These are phyloP conservation scores for Acanthornis magna DNA, from an alignment of 2,797 vertebrate genomes.

Conservation along the genomic window DNA sequence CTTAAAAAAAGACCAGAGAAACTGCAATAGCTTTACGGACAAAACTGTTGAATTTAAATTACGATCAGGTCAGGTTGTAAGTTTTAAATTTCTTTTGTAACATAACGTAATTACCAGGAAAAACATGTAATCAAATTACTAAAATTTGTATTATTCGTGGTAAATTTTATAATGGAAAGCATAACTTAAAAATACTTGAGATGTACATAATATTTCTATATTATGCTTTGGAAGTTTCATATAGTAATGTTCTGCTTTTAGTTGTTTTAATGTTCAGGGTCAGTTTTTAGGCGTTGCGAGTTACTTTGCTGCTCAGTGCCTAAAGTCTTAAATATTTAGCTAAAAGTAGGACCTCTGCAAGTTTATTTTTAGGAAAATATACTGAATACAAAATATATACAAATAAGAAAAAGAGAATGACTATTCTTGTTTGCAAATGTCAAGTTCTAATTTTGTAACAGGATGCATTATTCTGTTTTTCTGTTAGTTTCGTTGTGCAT, in stretches of 20 bases:
- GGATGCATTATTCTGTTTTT: not conserved
- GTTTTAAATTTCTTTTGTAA: not conserved
- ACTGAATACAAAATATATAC: not conserved
- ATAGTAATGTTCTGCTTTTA: not conserved
- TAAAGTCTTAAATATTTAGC: not conserved
- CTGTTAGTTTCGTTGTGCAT: not conserved
- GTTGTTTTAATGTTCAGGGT: not conserved
- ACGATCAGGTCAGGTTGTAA: not conserved
- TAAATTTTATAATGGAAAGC: not conserved
- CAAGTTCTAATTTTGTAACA: not conserved
- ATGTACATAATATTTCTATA: not conserved
- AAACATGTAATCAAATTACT: not conserved
- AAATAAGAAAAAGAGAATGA: not conserved
- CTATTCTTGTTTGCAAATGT: not conserved
- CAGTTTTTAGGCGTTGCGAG: not conserved
- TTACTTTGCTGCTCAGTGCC: not conserved
- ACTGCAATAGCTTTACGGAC: not conserved
- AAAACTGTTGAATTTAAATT: not conserved
- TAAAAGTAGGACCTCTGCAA: not conserved
- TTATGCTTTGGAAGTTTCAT: not conserved
- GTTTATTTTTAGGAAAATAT: not conserved
- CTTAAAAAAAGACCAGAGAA: not conserved
- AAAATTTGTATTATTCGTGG: not conserved
- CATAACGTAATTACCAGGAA: not conserved
- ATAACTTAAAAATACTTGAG: not conserved